Conservation (phyloP, 1,140 invertebrate genomes). For the Drosophila persimilis region DNA sequence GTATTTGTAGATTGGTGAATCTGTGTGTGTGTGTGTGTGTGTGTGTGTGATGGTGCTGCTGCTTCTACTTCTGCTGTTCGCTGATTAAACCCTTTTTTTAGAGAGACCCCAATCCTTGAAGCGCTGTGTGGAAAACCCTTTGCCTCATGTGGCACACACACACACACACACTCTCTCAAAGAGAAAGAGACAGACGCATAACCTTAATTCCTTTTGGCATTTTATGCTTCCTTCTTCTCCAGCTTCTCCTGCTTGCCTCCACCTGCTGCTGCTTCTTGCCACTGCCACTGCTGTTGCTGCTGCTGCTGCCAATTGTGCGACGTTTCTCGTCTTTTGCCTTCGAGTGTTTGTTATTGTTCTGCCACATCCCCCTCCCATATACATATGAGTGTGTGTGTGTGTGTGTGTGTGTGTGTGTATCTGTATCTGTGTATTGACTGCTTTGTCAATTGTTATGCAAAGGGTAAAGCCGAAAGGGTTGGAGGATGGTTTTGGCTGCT, state of each 20-base stretch:
- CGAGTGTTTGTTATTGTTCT: constrained; percentile 76
- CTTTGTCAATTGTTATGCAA: constrained; percentile 73
- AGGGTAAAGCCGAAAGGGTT: constrained; percentile 17
- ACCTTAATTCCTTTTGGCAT: constrained; percentile 78
- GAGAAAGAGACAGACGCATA: constrained; percentile 25
- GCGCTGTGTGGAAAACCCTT: constrained; percentile 7
- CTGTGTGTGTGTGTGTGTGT: constrained; percentile 31
- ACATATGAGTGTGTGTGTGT: no score
- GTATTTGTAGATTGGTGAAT: constrained; percentile 72
- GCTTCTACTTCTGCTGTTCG: constrained; percentile 39
- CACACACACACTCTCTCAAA: constrained; percentile 5
- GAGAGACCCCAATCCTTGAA: constrained; percentile 28
- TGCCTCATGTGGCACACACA: constrained; percentile 35
- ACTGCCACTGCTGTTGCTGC: constrained; percentile 3
- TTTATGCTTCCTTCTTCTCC: constrained; percentile 59
- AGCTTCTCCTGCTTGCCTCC: constrained; percentile 6
- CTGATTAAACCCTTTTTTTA: constrained; percentile 81
- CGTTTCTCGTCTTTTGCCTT: constrained; percentile 63
- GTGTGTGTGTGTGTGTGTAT: constrained; percentile 16
- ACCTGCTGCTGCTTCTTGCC: constrained; percentile 3
- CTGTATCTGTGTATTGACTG: constrained; percentile 61
- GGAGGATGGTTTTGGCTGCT: constrained; percentile 39
- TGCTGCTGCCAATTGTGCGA: constrained; percentile 17
- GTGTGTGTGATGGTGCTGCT: constrained; percentile 42
- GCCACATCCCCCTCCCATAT: constrained; percentile 8